Conservation (phyloP, 2,888 invertebrate genomes). For the Lasioglossum morio region DNA sequence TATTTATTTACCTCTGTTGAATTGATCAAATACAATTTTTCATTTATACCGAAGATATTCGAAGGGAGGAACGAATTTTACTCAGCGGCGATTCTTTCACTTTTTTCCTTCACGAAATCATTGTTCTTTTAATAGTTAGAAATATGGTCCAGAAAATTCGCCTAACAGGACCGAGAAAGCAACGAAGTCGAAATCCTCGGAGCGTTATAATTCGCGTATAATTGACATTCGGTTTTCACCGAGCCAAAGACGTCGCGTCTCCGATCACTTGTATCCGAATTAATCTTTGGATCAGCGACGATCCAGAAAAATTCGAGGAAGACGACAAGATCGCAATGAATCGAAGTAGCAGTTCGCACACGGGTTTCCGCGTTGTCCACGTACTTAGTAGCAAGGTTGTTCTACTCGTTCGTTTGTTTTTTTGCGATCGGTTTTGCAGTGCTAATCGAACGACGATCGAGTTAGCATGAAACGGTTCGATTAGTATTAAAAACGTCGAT, state of each 20-base stretch:
- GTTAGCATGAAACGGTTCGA: not conserved
- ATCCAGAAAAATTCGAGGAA: not conserved
- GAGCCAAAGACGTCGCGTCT: constrained; percentile 59
- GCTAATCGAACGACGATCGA: not conserved
- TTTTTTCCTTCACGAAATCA: no score
- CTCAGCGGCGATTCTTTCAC: no score
- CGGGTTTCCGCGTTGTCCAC: constrained; percentile 20
- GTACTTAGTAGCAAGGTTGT: constrained; percentile 48
- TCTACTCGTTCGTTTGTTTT: constrained; percentile 8
- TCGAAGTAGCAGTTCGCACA: not conserved
- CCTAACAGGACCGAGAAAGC: not conserved
- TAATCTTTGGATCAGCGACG: constrained; percentile 9
- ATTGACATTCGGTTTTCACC: not conserved
- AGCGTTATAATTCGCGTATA: not conserved
- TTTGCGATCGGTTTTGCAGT: not conserved
- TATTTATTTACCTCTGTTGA: not conserved
- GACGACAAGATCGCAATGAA: not conserved
- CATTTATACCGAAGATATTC: not conserved
- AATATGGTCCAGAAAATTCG: not conserved
- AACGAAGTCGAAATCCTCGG: not conserved
- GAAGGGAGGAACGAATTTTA: no score
- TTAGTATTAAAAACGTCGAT: constrained; percentile 27
- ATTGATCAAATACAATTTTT: not conserved
- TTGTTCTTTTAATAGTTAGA: not conserved
- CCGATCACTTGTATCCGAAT: constrained; percentile 32